Percentiles rank a stretch among this genome's conserved stretches.
Evolutionary conservation across 2,113 vertebrate species (phyloP).

Genomic region (Centropus unirufus): DNA sequence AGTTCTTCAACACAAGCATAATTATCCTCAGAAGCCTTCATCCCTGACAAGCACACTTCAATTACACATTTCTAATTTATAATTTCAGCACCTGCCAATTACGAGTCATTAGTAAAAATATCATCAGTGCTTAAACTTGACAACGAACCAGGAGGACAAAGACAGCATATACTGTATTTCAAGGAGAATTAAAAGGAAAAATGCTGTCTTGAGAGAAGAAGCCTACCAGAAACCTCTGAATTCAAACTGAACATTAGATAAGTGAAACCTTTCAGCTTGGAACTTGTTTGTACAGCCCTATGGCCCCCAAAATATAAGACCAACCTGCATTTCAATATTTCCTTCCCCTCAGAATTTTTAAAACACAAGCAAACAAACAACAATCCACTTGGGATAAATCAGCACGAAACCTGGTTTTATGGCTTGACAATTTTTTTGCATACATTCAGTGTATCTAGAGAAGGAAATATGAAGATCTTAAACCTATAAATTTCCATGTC

Average conservation of each 20-base stretch:
- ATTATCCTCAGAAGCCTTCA: constrained; percentile 21
- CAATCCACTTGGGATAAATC: background rate
- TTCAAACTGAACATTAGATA: background rate
- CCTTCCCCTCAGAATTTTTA: background rate
- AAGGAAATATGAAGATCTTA: background rate
- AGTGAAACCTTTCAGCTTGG: background rate
- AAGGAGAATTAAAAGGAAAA: constrained; percentile 7
- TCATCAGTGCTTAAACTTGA: background rate
- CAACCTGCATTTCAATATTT: background rate
- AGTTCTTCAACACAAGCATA: background rate
- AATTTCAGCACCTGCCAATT: background rate
- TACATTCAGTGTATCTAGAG: background rate
- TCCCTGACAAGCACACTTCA: background rate
- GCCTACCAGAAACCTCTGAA: background rate
- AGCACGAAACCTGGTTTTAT: background rate
- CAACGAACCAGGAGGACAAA: background rate
- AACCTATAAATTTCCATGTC: background rate
- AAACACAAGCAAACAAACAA: background rate
- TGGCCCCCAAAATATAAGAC: background rate
- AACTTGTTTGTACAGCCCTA: background rate
- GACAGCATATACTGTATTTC: background rate
- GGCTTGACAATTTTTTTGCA: background rate
- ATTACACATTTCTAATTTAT: constrained; percentile 28
- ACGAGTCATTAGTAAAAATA: constrained; percentile 38
- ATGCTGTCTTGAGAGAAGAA: background rate